Percentiles rank a stretch among this genome's conserved stretches.
Conservation (phyloP, 1,140 invertebrate species). For the Bombus breviceps region DNA sequence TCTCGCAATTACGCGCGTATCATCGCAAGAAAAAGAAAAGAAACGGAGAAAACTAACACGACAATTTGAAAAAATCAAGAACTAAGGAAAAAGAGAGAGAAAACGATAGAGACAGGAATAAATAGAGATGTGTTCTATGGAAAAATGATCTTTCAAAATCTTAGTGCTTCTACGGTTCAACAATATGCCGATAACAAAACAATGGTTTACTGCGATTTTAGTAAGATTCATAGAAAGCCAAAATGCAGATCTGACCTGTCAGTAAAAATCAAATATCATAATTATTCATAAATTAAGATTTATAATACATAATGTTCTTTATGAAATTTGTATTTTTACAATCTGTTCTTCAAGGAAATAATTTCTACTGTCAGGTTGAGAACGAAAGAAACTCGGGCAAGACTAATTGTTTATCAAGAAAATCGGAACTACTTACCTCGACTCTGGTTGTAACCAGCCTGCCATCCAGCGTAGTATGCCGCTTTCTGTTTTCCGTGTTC, state of each 20-base stretch:
- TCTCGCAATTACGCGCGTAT: conserved; percentile 20
- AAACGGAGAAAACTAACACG: conserved; percentile 11
- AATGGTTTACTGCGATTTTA: conserved; percentile 47
- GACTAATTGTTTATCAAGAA: conserved; percentile 28
- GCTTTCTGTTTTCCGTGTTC: conserved; percentile 96
- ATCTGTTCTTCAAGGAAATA: not conserved
- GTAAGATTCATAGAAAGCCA: conserved; percentile 51
- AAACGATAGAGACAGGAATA: not conserved
- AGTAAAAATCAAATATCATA: conserved; percentile 25
- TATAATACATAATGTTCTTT: not conserved
- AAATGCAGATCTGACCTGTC: conserved; percentile 58
- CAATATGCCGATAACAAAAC: conserved; percentile 50
- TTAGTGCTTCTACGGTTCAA: conserved; percentile 44
- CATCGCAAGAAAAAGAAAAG: conserved; percentile 12
- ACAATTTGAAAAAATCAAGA: conserved; percentile 31
- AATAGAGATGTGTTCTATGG: conserved; percentile 21
- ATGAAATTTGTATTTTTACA: not conserved
- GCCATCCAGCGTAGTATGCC: conserved; percentile 85
- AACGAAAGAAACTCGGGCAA: conserved; percentile 42
- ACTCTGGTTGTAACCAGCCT: conserved; percentile 84
- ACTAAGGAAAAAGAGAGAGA: not conserved
- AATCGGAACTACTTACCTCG: conserved; percentile 77
- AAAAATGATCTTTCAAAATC: conserved; percentile 3
- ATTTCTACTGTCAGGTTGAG: conserved; percentile 60
- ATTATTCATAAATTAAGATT: not conserved